Evolutionary conservation across 1,140 invertebrate genomes (phyloP).

Genomic region (Apis florea): DNA sequence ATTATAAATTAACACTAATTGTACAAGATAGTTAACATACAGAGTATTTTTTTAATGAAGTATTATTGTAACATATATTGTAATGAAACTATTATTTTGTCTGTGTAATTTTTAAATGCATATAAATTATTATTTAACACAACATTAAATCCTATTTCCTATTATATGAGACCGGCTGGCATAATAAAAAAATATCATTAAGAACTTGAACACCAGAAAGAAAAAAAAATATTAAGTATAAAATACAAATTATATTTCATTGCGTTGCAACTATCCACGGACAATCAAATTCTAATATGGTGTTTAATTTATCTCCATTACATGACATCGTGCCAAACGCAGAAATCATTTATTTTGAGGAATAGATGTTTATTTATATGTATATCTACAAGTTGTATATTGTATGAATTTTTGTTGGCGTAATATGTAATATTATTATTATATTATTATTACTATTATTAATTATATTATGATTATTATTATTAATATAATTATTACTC

Average conservation of each 20-base stretch:
- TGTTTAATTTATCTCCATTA: conserved; percentile 76
- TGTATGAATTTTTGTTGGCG: conserved; percentile 68
- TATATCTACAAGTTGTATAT: conserved; percentile 61
- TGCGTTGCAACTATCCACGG: conserved; percentile 68
- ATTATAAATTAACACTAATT: conserved; percentile 8
- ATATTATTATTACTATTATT: conserved; percentile 55
- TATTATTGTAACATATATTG: conserved; percentile 8
- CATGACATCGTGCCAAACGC: conserved; percentile 75
- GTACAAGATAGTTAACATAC: not conserved
- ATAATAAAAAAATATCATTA: conserved; percentile 34
- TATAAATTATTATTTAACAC: conserved; percentile 8
- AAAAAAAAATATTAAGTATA: conserved; percentile 26
- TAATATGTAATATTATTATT: conserved; percentile 66
- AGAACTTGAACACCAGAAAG: conserved; percentile 48
- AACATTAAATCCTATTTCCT: not conserved
- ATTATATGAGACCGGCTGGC: conserved; percentile 50
- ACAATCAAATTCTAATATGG: conserved; percentile 75
- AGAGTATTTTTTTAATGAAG: conserved; percentile 27
- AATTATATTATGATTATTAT: conserved; percentile 69
- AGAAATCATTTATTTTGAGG: conserved; percentile 65
- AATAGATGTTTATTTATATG: conserved; percentile 55
- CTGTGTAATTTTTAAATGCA: not conserved
- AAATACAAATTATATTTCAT: conserved; percentile 54
- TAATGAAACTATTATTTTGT: not conserved
- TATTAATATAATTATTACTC: conserved; percentile 76